Conservation (phyloP, 2,113 vertebrate genomes). For the Anguilla japonica region DNA sequence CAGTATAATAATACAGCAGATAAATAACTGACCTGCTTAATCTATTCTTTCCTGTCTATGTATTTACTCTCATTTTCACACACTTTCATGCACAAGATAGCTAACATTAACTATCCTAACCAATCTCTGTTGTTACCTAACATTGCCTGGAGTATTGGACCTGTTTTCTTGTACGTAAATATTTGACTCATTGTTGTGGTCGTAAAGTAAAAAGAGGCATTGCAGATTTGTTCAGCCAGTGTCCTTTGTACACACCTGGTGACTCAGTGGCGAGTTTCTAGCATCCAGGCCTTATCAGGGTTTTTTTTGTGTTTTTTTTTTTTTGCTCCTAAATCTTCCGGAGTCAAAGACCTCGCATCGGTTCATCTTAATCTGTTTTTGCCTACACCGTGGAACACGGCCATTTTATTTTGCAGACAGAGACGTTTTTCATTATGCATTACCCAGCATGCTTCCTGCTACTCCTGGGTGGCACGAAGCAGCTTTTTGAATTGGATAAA, state of each 20-base stretch:
- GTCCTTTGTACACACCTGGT: slow-evolving; percentile 57
- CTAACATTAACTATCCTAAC: no score
- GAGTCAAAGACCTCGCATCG: slow-evolving; percentile 74
- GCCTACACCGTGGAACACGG: slow-evolving; percentile 75
- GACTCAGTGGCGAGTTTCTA: slow-evolving; percentile 63
- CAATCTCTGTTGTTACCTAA: no score
- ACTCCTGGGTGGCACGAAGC: slow-evolving; percentile 75
- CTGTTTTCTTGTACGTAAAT: background rate
- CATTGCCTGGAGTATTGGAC: background rate
- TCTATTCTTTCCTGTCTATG: no score
- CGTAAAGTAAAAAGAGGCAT: slow-evolving; percentile 53
- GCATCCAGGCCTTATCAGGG: slow-evolving; percentile 69
- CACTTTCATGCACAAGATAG: no score
- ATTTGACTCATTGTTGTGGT: background rate
- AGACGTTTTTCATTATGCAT: slow-evolving; percentile 69
- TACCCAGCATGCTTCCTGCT: slow-evolving; percentile 67
- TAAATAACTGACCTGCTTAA: no score
- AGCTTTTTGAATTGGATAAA: slow-evolving; percentile 76
- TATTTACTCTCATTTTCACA: no score
- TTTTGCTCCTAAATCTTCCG: slow-evolving; percentile 45
- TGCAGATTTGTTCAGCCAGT: slow-evolving; percentile 50
- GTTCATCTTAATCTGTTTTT: slow-evolving; percentile 77
- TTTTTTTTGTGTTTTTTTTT: slow-evolving; percentile 52
- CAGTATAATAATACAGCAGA: no score
- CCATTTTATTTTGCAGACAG: slow-evolving; percentile 72